phyloP scores from a whole-genome alignment of 2,888 invertebrate species.

The Macrophya annulata region DNA sequence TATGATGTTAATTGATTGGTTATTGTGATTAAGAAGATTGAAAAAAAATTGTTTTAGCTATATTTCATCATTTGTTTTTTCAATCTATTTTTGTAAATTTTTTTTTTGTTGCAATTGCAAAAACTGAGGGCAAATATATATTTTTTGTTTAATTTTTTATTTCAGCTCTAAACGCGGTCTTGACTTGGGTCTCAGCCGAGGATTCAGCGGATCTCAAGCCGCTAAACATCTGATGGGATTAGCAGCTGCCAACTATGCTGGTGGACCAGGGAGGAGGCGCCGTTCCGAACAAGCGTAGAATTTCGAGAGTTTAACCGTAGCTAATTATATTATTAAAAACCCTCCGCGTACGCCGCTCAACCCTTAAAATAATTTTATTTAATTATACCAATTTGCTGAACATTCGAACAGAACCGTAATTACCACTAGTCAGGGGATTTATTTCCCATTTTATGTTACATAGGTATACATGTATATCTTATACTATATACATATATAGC shows the following conservation, averaged over 20 bases:
- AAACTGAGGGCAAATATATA: not conserved
- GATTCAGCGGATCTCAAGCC: conserved; percentile 94
- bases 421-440: conserved; percentile 10
- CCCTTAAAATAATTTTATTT: conserved; percentile 12
- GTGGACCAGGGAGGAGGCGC: conserved; percentile 94
- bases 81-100: not conserved
- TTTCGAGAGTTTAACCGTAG: conserved; percentile 48
- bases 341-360: conserved; percentile 28
- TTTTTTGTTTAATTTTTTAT: conserved; percentile 60
- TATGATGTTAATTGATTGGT: conserved; percentile 64
- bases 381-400: not conserved
- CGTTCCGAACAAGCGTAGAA: conserved; percentile 79
- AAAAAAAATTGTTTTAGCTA: not conserved
- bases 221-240: conserved; percentile 96
- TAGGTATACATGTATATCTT: not conserved
- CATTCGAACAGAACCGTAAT: not conserved
- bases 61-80: conserved; percentile 57
- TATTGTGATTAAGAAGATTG: not conserved
- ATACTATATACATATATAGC: too few relatives aligned
- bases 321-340: conserved; percentile 33
- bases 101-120: conserved; percentile 47
- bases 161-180: conserved; percentile 92
- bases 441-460: not conserved
- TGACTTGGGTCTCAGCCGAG: conserved; percentile 93
- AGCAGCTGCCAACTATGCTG: conserved; percentile 94